Percentiles rank a stretch among this genome's conserved stretches.
phyloP scores from a whole-genome alignment of 2,113 vertebrate species.

The Ascaphus truei region DNA sequence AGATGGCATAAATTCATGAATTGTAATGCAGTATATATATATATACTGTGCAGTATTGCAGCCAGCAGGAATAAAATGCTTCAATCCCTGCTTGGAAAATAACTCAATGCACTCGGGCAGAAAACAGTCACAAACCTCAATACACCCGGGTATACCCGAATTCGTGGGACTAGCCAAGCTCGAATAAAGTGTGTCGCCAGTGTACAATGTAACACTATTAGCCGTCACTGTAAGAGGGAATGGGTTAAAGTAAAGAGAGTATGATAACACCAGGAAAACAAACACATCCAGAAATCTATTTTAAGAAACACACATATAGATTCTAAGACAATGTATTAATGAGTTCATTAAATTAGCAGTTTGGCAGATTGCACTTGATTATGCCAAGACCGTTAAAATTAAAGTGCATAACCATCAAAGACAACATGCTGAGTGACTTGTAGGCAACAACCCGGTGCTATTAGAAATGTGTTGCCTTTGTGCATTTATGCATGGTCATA shows the following conservation, averaged over 20 bases:
- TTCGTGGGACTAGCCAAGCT: too few relatives aligned
- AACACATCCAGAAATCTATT: slow-evolving; percentile 12
- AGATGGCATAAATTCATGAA: too few relatives aligned
- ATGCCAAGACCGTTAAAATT: slow-evolving; percentile 1
- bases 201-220: slow-evolving; percentile 11
- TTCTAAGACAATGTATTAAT: slow-evolving; percentile 17
- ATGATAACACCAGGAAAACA: neutral
- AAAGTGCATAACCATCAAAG: neutral
- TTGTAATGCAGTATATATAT: too few relatives aligned
- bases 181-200: too few relatives aligned
- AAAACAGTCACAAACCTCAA: too few relatives aligned
- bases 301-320: neutral
- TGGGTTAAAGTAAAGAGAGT: neutral
- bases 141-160: too few relatives aligned
- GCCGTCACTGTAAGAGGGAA: slow-evolving; percentile 1
- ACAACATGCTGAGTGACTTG: neutral
- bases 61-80: too few relatives aligned
- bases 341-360: slow-evolving; percentile 17
- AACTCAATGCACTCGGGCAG: too few relatives aligned
- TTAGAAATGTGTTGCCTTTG: slow-evolving; percentile 4
- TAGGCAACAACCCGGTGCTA: neutral
- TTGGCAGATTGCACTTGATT: slow-evolving; percentile 20
- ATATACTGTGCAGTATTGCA: too few relatives aligned
- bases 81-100: too few relatives aligned
- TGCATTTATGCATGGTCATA: neutral